Base-by-base conservation (phyloP, 2,797 vertebrate genomes). In the Sciaenops ocellatus region DNA sequence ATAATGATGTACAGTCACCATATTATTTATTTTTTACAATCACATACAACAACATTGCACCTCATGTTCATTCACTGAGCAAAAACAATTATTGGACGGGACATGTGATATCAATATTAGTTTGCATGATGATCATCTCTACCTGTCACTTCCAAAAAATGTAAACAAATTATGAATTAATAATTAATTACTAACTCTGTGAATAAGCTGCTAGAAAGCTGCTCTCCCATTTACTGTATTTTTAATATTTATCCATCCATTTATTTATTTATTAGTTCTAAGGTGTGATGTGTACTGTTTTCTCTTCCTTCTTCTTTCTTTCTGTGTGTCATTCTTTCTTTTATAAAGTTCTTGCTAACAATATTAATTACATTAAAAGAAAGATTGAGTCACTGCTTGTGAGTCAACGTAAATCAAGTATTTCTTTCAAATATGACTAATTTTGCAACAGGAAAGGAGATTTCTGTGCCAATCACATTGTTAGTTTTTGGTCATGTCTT, bases 401-500 rank as follows among this genome's bases (percentile, higher is more conserved):
- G 26, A 38, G 47, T 60, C 63, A 61, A 34, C 17, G 6, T 30
- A 6, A 73, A 68, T 80, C 13, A 66, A 65, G 57, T 11, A 15
- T 18, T 38, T 1, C 41, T 41, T 60, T 62, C 12, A 63, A 50
- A 76, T 34, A 3, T 54, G 15, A 64, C 17, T 66, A 5, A 56
- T 64, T 73, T 73, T 30, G 6, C 8, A 61, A 28, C 1, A 57
- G 38, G 3, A 67, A 42, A 28, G 2, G 7, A 1, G 1, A 44
- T 71, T 75, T 60, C 7, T 30, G 6, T 28, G 34, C 1, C 6
- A 1, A 46, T 54, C 69, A 54, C 28, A 26, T 38, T 28, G 34
- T 34, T 17, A 15, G 42, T 16, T 50, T 52, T 74, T 24, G 7
- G 16, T 55, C 68, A n/a, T 24, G 15, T 66, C 9, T 44, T 57